Evolutionary conservation across 1,140 invertebrate species (phyloP), one percentile per base, ranked within the genome.

Genomic region (Agrypnia vestita): DNA sequence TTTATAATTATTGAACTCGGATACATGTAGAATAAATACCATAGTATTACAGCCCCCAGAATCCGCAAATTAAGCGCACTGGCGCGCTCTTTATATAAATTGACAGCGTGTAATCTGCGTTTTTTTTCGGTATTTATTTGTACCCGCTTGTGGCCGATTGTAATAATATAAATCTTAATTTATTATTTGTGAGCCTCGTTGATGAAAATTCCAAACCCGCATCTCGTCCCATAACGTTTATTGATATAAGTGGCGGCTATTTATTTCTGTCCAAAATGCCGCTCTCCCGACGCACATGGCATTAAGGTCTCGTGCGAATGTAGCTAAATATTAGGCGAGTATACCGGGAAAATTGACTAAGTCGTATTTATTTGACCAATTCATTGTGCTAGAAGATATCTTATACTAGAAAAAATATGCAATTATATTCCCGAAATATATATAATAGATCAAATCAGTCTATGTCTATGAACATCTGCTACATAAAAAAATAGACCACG

Each of bases 241-340:
- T 74, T 59, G 71, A 35, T 74, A 55, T 56, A 74, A 74, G 53
- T 74, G 71, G 71, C 43, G 21, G 53, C 43, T 56, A 74, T 74
- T 74, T 12, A 56, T 59, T 74, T 56, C 25, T 74, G 35, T 44
- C 25, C 71, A 74, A 74, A 35, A 35, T 35, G 6, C 25, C n/a
- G 49, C 49, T 51, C n/a, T 51, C 11, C 49, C 8, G n/a, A 13
- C 49, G 49, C 49, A 51, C n/a, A 51, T 51, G n/a, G 49, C 11
- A 51, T 15, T 61, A 61, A 61, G 56, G 0, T n/a, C 19, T 19
- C 6, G 25, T 6, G 25, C 25, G 25, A 35, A 35, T 35, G 25
- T 35, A 35, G 25, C 6, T 35, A 35, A 35, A 35, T 12, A 13
- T 12, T 53, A 15, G 12, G n/a, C n/a, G n/a, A n/a, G n/a, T n/a